phyloP scores from a whole-genome alignment of 1,140 invertebrate genomes.

The Drosophila bifasciata region DNA sequence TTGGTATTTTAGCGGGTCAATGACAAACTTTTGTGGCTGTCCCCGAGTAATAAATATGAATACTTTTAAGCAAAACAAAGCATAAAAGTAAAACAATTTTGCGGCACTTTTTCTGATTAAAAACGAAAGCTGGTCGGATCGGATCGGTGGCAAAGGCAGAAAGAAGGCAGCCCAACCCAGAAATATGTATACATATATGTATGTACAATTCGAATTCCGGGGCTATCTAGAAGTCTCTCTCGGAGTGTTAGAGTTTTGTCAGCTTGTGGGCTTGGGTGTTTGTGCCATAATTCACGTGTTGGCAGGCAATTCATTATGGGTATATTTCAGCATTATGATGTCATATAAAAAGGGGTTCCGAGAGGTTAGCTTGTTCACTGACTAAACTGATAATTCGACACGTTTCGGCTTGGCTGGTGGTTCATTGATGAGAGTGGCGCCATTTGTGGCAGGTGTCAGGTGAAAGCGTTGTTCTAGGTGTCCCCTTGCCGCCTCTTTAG shows the following conservation, averaged over 20 bases:
- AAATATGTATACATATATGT: conserved; percentile 26
- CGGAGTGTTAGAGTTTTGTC: conserved; percentile 18
- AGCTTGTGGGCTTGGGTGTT: conserved; percentile 17
- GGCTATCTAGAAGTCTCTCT: conserved; percentile 36
- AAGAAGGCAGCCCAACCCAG: conserved; percentile 39
- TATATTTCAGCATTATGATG: conserved; percentile 63
- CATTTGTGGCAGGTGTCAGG: conserved; percentile 23
- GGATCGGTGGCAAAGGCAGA: conserved; percentile 28
- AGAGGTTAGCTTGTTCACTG: conserved; percentile 12
- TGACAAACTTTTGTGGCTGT: conserved; percentile 59
- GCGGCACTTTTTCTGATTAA: conserved; percentile 65
- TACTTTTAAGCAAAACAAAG: conserved; percentile 19
- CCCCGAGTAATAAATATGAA: conserved; percentile 41
- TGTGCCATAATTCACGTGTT: conserved; percentile 74
- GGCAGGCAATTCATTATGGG: conserved; percentile 45
- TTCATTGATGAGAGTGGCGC: conserved; percentile 35
- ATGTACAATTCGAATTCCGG: conserved; percentile 16
- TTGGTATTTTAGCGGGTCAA: conserved; percentile 55
- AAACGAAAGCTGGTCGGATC: conserved; percentile 55
- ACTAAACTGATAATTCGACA: conserved; percentile 53
- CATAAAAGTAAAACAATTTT: conserved; percentile 38
- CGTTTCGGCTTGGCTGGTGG: conserved; percentile 42
- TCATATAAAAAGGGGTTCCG: conserved; percentile 51
- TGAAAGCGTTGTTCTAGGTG: conserved; percentile 59
- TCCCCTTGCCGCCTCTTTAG: conserved; percentile 3